phyloP scores from a whole-genome alignment of 2,113 vertebrate genomes.

The Pseudolaguvia tuberculata region DNA sequence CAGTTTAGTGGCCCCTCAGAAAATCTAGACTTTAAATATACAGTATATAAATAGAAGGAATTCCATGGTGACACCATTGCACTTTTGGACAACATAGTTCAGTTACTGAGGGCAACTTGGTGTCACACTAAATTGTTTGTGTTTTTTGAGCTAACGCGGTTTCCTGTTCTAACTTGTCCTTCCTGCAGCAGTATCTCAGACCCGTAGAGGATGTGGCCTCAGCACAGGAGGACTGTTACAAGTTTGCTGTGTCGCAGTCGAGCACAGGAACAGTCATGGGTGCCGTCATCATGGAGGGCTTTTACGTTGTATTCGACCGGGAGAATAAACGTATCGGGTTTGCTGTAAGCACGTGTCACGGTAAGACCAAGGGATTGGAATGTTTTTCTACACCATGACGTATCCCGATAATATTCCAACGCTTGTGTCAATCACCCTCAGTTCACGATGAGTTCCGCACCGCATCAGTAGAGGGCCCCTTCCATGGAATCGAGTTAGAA shows the following conservation, averaged over 20 bases:
- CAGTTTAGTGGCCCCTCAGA: no score
- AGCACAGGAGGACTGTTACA: constrained; percentile 93
- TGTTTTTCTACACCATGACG: background rate
- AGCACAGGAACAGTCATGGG: constrained; percentile 96
- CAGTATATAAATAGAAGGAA: no score
- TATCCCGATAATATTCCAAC: background rate
- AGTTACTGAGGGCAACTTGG: no score
- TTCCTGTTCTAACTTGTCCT: background rate
- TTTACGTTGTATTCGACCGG: constrained; percentile 94
- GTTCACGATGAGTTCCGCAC: constrained; percentile 91
- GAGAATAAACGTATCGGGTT: constrained; percentile 89
- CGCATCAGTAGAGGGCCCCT: constrained; percentile 84
- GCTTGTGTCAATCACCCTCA: constrained; percentile 38
- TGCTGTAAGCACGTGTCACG: constrained; percentile 90
- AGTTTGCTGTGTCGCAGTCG: constrained; percentile 95
- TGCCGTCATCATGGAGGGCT: constrained; percentile 97
- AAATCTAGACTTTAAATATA: no score
- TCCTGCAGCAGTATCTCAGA: constrained; percentile 88
- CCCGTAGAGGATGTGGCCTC: constrained; percentile 93
- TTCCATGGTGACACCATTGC: no score
- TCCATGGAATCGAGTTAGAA: constrained; percentile 81
- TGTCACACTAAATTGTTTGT: background rate
- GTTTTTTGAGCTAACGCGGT: background rate
- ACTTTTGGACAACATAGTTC: no score
- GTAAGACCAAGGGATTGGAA: constrained; percentile 65